These are phyloP conservation scores for Lathamus discolor DNA, from an alignment of 2,113 vertebrate genomes.

Conservation along the genomic window DNA sequence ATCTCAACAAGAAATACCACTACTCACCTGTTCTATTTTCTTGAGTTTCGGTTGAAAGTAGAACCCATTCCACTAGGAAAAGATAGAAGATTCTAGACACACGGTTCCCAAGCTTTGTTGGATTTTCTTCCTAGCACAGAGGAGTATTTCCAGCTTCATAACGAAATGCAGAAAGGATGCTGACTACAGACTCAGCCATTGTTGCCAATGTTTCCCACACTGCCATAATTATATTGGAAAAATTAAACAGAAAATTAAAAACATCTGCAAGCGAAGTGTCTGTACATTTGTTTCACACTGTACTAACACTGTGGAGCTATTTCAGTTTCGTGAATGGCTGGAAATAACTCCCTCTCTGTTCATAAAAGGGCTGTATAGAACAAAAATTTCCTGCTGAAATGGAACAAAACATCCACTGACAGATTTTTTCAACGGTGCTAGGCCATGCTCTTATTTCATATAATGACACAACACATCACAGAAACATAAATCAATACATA, in stretches of 20 bases:
- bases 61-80: background rate
- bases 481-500: background rate
- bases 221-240: background rate
- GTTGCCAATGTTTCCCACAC: background rate
- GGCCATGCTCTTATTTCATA: background rate
- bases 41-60: background rate
- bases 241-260: background rate
- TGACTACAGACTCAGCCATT: background rate
- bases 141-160: background rate
- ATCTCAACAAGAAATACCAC: background rate
- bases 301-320: background rate
- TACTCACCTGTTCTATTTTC: rapidly evolving
- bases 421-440: background rate
- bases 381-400: background rate
- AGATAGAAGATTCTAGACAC: background rate
- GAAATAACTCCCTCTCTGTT: background rate
- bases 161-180: background rate
- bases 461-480: background rate
- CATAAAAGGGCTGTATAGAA: background rate
- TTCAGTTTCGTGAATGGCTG: background rate
- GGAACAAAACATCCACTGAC: background rate
- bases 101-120: background rate
- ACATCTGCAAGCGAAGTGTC: background rate
- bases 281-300: background rate
- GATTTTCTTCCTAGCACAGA: background rate